Conservation (phyloP, 1,140 invertebrate species). For the Ooceraea biroi region DNA sequence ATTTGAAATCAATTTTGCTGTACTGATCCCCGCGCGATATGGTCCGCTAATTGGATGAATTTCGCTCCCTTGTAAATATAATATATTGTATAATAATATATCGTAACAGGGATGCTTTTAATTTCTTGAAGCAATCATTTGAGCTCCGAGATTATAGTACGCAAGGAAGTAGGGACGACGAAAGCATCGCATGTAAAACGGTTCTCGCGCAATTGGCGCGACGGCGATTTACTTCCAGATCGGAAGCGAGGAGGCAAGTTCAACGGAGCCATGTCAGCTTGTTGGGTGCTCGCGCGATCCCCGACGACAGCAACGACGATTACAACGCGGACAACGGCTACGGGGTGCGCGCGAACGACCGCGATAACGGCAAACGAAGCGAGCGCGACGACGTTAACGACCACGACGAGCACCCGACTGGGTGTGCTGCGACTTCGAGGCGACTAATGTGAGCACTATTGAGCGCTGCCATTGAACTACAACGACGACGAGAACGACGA, state of each 20-base stretch:
- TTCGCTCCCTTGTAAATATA: no score
- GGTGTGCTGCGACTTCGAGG: slow-evolving; percentile 62
- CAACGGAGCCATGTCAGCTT: slow-evolving; percentile 68
- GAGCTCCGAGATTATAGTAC: background rate
- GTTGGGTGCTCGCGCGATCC: slow-evolving; percentile 46
- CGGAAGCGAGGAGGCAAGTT: slow-evolving; percentile 58
- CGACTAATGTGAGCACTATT: slow-evolving; percentile 54
- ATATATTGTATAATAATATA: background rate
- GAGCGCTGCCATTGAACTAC: slow-evolving; percentile 37
- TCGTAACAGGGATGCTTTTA: background rate
- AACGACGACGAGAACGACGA: slow-evolving; percentile 40
- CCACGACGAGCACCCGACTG: slow-evolving; percentile 58
- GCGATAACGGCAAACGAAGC: slow-evolving; percentile 49
- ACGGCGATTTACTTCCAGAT: slow-evolving; percentile 68
- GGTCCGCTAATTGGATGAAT: background rate
- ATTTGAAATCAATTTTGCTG: background rate
- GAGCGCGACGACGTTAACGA: slow-evolving; percentile 64
- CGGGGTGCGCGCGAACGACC: slow-evolving; percentile 36
- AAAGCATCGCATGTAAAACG: slow-evolving; percentile 12
- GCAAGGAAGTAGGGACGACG: slow-evolving; percentile 50
- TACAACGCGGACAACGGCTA: slow-evolving; percentile 43
- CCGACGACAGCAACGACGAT: slow-evolving; percentile 57
- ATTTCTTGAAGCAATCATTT: background rate
- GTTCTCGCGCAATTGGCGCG: slow-evolving; percentile 35
- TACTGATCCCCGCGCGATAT: background rate